Evolutionary conservation across 2,113 vertebrate species (phyloP).

Genomic region (Balaenoptera acutorostrata): DNA sequence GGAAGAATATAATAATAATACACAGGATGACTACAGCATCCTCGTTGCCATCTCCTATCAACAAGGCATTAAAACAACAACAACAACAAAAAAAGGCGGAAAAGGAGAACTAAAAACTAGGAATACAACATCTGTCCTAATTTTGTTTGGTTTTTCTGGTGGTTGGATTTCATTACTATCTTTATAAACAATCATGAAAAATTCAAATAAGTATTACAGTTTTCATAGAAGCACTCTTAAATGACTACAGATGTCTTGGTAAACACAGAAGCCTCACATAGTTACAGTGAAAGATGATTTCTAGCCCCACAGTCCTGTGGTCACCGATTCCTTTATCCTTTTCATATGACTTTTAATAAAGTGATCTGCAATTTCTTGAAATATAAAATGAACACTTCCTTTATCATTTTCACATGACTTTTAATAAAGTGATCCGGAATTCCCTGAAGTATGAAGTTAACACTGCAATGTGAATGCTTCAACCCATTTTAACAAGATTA

Average conservation of each 20-base stretch:
- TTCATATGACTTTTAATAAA: background rate
- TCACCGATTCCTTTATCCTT: background rate
- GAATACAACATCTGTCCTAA: background rate
- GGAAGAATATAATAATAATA: background rate
- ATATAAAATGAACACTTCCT: background rate
- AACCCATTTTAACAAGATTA: background rate
- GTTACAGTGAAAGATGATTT: background rate
- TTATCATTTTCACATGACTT: background rate
- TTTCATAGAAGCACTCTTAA: constrained; percentile 38
- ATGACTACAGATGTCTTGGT: background rate
- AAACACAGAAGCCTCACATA: background rate
- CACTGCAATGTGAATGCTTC: background rate
- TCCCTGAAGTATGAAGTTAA: background rate
- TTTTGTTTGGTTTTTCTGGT: constrained; percentile 19
- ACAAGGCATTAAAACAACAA: background rate
- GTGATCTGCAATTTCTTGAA: background rate
- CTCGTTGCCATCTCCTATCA: background rate
- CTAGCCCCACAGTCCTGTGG: background rate
- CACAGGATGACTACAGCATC: fast-evolving
- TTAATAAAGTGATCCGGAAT: background rate
- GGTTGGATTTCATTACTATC: constrained; percentile 33
- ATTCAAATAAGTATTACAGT: constrained; percentile 10
- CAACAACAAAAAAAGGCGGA: background rate
- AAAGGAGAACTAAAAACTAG: background rate
- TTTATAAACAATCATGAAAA: constrained; percentile 39